Evolutionary conservation across 2,888 invertebrate species (phyloP).

Genomic region (Synanthedon formicaeformis): DNA sequence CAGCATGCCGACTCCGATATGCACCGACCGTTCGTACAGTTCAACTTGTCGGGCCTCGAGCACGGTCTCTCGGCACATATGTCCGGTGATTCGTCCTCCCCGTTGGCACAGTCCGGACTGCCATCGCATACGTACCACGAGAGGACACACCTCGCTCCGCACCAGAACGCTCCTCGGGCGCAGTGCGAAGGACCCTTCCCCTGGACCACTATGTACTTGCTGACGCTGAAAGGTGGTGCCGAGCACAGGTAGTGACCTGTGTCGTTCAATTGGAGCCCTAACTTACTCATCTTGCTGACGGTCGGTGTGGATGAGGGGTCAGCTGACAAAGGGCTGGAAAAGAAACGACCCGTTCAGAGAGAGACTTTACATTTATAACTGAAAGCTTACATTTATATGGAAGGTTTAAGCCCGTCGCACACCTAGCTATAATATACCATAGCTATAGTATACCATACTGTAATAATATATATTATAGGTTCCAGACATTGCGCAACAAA

Average conservation of each 20-base stretch:
- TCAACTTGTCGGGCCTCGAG: conserved; percentile 45
- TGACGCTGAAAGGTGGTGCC: conserved; percentile 47
- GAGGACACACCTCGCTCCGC: conserved; percentile 51
- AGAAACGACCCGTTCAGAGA: neutral
- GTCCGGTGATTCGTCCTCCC: conserved; percentile 40
- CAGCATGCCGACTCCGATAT: conserved; percentile 68
- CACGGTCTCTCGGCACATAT: conserved; percentile 38
- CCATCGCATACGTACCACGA: conserved; percentile 58
- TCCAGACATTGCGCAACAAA: too few relatives aligned
- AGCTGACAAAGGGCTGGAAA: conserved; percentile 24
- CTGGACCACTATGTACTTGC: conserved; percentile 54
- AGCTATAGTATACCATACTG: too few relatives aligned
- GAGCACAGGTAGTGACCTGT: conserved; percentile 57
- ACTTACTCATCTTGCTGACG: conserved; percentile 26
- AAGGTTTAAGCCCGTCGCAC: too few relatives aligned
- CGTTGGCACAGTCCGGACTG: conserved; percentile 34
- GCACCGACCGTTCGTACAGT: conserved; percentile 67
- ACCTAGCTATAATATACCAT: too few relatives aligned
- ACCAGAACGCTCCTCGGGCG: conserved; percentile 47
- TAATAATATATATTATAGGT: too few relatives aligned
- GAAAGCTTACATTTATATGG: too few relatives aligned
- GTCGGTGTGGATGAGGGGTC: conserved; percentile 15
- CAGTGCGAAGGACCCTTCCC: conserved; percentile 28
- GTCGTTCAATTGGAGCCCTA: conserved; percentile 27
- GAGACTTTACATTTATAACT: too few relatives aligned